Conservation (phyloP, 2,888 invertebrate genomes). For the Petrophora chlorosata region DNA sequence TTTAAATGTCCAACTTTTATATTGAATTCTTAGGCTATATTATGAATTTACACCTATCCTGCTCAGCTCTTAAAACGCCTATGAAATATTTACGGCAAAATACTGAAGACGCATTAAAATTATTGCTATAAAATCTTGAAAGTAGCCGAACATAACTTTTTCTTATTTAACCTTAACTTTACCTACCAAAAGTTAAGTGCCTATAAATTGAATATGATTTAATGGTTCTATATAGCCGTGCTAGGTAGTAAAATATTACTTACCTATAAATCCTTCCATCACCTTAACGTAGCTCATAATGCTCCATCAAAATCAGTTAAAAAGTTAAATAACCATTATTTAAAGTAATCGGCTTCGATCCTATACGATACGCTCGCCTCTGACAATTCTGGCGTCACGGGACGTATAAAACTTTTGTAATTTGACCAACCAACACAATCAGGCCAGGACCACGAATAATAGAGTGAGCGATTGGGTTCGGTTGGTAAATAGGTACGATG, state of each 20-base stretch:
- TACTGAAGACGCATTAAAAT: too few relatives aligned
- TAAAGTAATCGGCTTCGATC: constrained; percentile 31
- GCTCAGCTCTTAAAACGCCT: too few relatives aligned
- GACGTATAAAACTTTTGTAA: constrained; percentile 65
- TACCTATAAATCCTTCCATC: not conserved
- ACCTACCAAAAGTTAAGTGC: too few relatives aligned
- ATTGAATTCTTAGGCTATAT: too few relatives aligned
- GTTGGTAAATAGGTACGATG: not conserved
- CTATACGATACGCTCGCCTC: constrained; percentile 18
- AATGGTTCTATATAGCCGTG: too few relatives aligned
- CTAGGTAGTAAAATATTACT: not conserved
- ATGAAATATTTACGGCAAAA: too few relatives aligned
- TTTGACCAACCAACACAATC: constrained; percentile 56
- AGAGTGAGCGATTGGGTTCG: constrained; percentile 17
- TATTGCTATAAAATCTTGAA: too few relatives aligned
- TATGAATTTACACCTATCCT: too few relatives aligned
- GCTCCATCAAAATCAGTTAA: constrained; percentile 28
- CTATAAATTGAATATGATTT: too few relatives aligned
- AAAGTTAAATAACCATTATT: constrained; percentile 36
- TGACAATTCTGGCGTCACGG: constrained; percentile 50
- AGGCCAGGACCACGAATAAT: constrained; percentile 38
- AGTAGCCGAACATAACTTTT: too few relatives aligned
- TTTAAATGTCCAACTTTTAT: constrained; percentile 3
- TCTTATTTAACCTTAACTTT: too few relatives aligned
- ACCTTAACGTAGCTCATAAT: constrained; percentile 1